Evolutionary conservation across 30 jellyfish, hydroid and myxozoan genomes (phyloP).

Genomic region (Hydractinia symbiolongicarpus): DNA sequence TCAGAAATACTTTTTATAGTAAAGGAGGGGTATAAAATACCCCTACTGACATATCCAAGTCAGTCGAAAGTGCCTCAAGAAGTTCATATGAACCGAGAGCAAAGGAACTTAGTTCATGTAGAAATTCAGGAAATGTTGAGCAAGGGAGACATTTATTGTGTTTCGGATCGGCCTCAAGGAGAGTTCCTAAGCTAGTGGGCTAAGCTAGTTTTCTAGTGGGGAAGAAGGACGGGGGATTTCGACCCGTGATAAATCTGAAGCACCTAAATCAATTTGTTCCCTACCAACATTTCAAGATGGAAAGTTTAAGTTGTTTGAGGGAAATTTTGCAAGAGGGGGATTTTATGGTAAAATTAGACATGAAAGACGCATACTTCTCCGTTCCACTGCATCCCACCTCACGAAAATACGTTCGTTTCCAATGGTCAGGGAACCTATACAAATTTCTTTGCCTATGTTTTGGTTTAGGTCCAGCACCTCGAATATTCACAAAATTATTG

Average conservation of each 20-base stretch:
- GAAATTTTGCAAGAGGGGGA: constrained; percentile 32
- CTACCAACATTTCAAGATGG: background rate
- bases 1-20: no score
- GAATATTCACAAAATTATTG: constrained; percentile 13
- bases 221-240: constrained; percentile 5
- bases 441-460: constrained; percentile 24
- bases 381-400: constrained; percentile 24
- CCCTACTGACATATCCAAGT: no score
- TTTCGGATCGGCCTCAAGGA: background rate
- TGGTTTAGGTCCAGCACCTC: constrained; percentile 41
- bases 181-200: background rate
- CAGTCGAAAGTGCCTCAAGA: no score
- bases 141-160: background rate
- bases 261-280: background rate
- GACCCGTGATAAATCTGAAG: background rate
- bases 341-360: constrained; percentile 19
- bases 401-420: constrained; percentile 27
- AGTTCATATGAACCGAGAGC: no score
- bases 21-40: no score
- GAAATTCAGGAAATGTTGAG: background rate
- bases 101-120: no score
- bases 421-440: constrained; percentile 25
- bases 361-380: constrained; percentile 16
- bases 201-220: no score
- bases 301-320: constrained; percentile 1